Evolutionary conservation across 2,797 vertebrate genomes (phyloP).

Genomic region (Lerista edwardsae): DNA sequence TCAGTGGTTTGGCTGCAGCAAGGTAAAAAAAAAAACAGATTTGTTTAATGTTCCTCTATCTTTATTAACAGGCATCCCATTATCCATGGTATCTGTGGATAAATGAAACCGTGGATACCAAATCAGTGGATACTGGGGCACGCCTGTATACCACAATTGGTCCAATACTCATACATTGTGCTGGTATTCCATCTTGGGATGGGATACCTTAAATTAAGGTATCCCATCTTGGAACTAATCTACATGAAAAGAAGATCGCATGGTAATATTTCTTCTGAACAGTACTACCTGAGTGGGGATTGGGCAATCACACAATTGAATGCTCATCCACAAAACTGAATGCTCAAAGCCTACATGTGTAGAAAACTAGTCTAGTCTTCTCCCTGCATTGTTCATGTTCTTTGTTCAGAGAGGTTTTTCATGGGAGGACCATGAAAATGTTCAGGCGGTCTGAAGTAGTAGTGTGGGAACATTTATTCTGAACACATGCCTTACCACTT

Average conservation of each 20-base stretch:
- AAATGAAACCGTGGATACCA: no score
- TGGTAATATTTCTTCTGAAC: background rate
- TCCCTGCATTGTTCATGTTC: background rate
- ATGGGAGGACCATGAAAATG: background rate
- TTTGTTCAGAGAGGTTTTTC: no score
- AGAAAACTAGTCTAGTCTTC: background rate
- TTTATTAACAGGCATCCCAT: no score
- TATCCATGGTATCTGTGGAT: no score
- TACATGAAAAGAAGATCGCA: background rate
- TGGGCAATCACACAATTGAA: background rate
- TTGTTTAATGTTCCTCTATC: no score
- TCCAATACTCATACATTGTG: background rate
- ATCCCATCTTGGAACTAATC: background rate
- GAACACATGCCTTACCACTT: background rate
- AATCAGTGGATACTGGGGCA: no score
- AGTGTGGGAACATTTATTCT: background rate
- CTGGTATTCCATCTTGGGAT: no score
- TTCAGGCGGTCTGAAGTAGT: no score
- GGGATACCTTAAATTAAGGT: background rate
- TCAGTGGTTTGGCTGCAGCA: no score
- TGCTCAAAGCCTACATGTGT: no score
- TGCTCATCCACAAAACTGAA: background rate
- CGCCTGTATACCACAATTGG: background rate
- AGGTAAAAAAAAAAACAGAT: no score
- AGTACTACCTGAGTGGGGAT: background rate